Percentiles rank a stretch among this genome's conserved stretches.
phyloP scores from a whole-genome alignment of 1,140 invertebrate species.

The Solenopsis invicta region DNA sequence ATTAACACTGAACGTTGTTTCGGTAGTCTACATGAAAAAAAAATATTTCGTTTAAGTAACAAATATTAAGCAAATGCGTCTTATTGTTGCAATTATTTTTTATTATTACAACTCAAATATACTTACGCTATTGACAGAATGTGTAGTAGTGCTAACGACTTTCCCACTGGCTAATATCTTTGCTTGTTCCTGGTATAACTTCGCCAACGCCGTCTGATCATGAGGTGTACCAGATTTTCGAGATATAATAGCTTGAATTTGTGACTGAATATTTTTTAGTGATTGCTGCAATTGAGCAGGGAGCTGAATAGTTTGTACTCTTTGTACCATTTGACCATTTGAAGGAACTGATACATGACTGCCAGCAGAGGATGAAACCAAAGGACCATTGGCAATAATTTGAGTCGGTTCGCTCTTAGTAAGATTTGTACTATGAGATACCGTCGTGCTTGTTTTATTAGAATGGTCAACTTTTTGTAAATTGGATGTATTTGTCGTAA shows the following conservation, averaged over 20 bases:
- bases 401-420: slow-evolving; percentile 79
- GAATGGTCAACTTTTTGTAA: slow-evolving; percentile 78
- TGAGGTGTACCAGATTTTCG: slow-evolving; percentile 83
- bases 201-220: slow-evolving; percentile 85
- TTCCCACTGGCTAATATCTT: slow-evolving; percentile 88
- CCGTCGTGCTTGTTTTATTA: slow-evolving; percentile 76
- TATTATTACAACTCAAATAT: background rate
- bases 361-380: slow-evolving; percentile 73
- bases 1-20: slow-evolving; percentile 78
- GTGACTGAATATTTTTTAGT: slow-evolving; percentile 86
- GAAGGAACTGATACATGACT: slow-evolving; percentile 78
- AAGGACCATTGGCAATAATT: slow-evolving; percentile 77
- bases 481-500: slow-evolving; percentile 70
- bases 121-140: slow-evolving; percentile 76
- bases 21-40: slow-evolving; percentile 74
- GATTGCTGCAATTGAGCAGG: slow-evolving; percentile 83
- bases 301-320: slow-evolving; percentile 83
- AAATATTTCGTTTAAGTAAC: slow-evolving; percentile 17
- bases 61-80: slow-evolving; percentile 27
- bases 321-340: slow-evolving; percentile 82
- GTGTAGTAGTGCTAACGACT: slow-evolving; percentile 83
- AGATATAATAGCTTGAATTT: slow-evolving; percentile 85
- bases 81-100: background rate
- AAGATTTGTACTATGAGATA: slow-evolving; percentile 78
- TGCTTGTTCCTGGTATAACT: slow-evolving; percentile 87